A percentile compares a stretch with the other conserved stretches of the same genome.
Evolutionary conservation across 2,797 vertebrate genomes (phyloP).

Genomic region (Botia almorhae): DNA sequence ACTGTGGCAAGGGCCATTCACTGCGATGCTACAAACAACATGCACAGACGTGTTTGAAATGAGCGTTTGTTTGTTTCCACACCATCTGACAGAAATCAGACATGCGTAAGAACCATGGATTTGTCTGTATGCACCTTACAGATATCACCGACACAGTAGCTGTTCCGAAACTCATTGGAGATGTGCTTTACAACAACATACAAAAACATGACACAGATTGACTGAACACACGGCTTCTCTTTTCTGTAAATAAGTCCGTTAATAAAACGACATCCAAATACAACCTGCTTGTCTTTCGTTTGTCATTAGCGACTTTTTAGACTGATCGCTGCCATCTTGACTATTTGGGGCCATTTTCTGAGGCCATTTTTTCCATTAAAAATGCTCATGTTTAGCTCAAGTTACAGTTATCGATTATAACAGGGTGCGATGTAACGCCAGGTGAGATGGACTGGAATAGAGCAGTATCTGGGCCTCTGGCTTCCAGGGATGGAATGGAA

Average conservation of each 20-base stretch:
- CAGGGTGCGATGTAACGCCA: background rate
- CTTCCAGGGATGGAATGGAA: background rate
- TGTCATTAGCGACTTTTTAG: slow-evolving; percentile 41
- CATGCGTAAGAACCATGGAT: background rate
- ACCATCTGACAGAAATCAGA: background rate
- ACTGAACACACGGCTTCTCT: slow-evolving; percentile 15
- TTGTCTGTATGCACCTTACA: slow-evolving; percentile 62
- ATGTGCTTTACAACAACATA: slow-evolving; percentile 79
- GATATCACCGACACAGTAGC: slow-evolving; percentile 80
- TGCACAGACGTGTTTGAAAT: background rate
- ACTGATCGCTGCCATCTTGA: background rate
- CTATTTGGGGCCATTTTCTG: background rate
- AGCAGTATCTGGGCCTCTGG: background rate
- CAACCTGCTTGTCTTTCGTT: slow-evolving; percentile 14
- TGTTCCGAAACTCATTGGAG: slow-evolving; percentile 79
- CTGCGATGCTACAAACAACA: background rate
- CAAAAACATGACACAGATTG: slow-evolving; percentile 46
- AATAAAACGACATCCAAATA: slow-evolving; percentile 65
- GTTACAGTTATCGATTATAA: background rate
- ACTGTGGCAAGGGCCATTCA: background rate
- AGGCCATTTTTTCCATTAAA: too few relatives aligned
- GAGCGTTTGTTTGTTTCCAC: background rate
- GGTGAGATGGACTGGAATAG: background rate
- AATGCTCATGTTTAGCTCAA: background rate
- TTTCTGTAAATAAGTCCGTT: slow-evolving; percentile 66